Conservation (phyloP, 2,888 invertebrate species). For the Linnaemya vulpina region DNA sequence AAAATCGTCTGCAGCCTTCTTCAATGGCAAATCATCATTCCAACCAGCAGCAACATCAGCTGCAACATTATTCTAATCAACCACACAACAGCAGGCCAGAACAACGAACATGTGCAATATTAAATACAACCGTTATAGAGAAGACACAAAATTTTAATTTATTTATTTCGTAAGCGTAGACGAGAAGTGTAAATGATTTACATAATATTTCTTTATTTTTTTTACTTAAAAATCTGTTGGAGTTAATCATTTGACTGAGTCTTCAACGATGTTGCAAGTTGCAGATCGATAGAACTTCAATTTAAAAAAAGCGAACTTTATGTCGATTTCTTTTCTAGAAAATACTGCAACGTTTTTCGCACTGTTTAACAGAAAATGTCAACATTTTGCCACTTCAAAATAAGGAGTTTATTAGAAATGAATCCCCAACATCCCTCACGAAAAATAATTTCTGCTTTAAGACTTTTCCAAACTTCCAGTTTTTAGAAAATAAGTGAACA, state of each 20-base stretch:
- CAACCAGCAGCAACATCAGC: constrained; percentile 48
- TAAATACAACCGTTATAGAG: constrained; percentile 67
- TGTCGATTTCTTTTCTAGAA: too few species aligned
- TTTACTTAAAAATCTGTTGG: constrained; percentile 21
- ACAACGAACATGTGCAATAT: constrained; percentile 71
- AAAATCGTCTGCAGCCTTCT: constrained; percentile 49
- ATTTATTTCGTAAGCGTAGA: constrained; percentile 62
- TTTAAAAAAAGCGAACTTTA: too few species aligned
- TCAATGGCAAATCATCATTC: constrained; percentile 41
- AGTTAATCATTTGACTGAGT: not conserved
- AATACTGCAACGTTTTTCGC: too few species aligned
- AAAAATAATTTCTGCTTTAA: too few species aligned
- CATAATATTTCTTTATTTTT: not conserved
- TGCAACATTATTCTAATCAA: constrained; percentile 55
- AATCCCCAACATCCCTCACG: too few species aligned
- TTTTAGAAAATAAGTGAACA: too few species aligned
- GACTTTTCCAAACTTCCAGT: too few species aligned
- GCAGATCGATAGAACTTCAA: too few species aligned
- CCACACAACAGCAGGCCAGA: constrained; percentile 64
- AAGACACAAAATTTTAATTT: constrained; percentile 70
- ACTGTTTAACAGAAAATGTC: too few species aligned
- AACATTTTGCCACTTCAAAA: too few species aligned
- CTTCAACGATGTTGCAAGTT: too few species aligned
- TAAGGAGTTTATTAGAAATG: too few species aligned
- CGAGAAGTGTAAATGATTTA: not conserved